Evolutionary conservation across 2,797 vertebrate species (phyloP).

Genomic region (Tenualosa thibaudeaui): DNA sequence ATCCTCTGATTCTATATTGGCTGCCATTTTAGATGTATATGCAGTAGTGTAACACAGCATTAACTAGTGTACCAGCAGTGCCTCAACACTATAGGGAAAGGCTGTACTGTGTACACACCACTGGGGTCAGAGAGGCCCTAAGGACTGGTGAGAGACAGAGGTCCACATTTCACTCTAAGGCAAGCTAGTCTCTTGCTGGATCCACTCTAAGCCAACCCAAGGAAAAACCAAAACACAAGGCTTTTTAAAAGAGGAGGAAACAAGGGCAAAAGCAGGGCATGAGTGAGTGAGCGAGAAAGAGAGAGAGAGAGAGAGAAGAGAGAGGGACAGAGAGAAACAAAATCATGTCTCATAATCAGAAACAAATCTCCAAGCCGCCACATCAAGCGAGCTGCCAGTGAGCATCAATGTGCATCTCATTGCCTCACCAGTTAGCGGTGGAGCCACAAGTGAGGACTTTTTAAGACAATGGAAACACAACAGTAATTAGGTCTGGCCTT

Average conservation of each 20-base stretch:
- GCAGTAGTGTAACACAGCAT: conserved; percentile 44
- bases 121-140: not conserved
- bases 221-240: conserved; percentile 54
- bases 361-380: conserved; percentile 66
- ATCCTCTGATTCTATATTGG: not conserved
- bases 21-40: conserved; percentile 11
- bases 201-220: conserved; percentile 42
- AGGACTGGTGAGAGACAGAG: not conserved
- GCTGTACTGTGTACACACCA: not conserved
- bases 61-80: conserved; percentile 32
- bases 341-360: conserved; percentile 71
- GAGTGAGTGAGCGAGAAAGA: conserved; percentile 25
- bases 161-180: conserved; percentile 45
- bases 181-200: conserved; percentile 48
- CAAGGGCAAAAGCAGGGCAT: conserved; percentile 46
- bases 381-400: conserved; percentile 63
- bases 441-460: conserved; percentile 64
- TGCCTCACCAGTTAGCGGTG: conserved; percentile 62
- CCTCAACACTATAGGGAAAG: not conserved
- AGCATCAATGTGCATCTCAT: conserved; percentile 63
- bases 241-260: conserved; percentile 36
- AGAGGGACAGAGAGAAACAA: conserved; percentile 55
- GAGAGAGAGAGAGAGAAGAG: conserved; percentile 47
- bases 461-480: conserved; percentile 66
- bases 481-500: conserved; percentile 65